Evolutionary conservation across 2,113 vertebrate species (phyloP).

Genomic region (Pedionomus torquatus): DNA sequence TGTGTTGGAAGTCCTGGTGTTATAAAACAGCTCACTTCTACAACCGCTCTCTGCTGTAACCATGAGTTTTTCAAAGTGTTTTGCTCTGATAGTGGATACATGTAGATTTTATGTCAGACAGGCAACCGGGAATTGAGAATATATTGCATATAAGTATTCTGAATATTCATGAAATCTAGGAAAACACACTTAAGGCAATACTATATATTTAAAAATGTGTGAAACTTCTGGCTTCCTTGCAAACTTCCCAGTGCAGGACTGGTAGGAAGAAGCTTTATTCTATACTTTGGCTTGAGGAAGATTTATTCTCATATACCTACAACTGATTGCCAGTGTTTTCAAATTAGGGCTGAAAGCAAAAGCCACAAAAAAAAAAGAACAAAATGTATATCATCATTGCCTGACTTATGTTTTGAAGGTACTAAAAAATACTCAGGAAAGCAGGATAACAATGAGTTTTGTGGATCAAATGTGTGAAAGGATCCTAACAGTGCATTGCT

Average conservation of each 20-base stretch:
- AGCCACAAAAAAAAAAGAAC: not conserved
- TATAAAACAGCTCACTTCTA: not conserved
- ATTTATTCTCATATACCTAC: not conserved
- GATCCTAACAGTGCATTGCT: not conserved
- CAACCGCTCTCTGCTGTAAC: not conserved
- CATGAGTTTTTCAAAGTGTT: not conserved
- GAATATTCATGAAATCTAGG: not conserved
- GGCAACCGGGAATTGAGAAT: not conserved
- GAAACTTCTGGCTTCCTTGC: not conserved
- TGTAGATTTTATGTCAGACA: not conserved
- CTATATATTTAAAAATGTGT: not conserved
- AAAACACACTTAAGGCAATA: not conserved
- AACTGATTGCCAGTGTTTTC: not conserved
- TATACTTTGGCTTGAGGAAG: not conserved
- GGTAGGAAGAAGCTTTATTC: not conserved
- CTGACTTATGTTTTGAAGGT: not conserved
- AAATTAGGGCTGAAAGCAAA: not conserved
- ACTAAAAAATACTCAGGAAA: not conserved
- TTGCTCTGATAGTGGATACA: not conserved
- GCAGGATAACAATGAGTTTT: not conserved
- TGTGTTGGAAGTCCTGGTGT: not conserved
- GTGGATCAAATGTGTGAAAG: fast-evolving
- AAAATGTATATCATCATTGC: not conserved
- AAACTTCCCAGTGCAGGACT: not conserved
- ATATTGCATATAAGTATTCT: not conserved